Base-by-base conservation (phyloP, 2,888 invertebrate genomes). In the Scrobipalpa atriplicella region DNA sequence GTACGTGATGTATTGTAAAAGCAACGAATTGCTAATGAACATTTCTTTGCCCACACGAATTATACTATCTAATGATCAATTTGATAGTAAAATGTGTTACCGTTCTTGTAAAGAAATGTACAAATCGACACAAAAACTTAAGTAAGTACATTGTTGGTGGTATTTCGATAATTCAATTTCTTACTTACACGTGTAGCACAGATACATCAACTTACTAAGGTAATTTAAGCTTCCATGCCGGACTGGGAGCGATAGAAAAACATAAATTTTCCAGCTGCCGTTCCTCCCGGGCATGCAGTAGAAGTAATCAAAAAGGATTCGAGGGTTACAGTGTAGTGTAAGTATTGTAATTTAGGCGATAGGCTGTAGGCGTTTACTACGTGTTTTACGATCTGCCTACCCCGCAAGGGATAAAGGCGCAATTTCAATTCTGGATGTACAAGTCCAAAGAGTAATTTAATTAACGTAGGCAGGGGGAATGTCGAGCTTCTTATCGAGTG, bases 1-100 rank as follows among this genome's bases (percentile, higher is more conserved):
- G 51, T 18, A 56, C 6, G 29, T 52, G 10, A 52, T 19, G 2
- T 13, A 56, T 56, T 56, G 3, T 11, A 56, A 56, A 21, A 29
- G 21, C n/a, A 47, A 47, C 47, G 54, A 56, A 56, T 56, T 56
- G 54, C 54, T 21, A 56, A 56, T 56, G 54, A 56, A 52, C 21
- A 29, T 56, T 56, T 56, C 29, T 56, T 56, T 54, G 21, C 54
- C 19, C 21, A 19, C 54, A 13, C 11, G 13, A 10, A 56, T 56
- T 56, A 56, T 62, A 62, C 41, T 29, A 62, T 61, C 41, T 11
- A 41, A 61, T 61, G 41, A 68, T 58, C 58, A 62, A 65, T 47
- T 43, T 36, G 19, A 60, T 43, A 18, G 21, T 68, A 67, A 69
- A 71, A 47, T 47, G n/a, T 16, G 47, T 7, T n/a, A 16, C 47